Evolutionary conservation across 2,797 vertebrate genomes (phyloP), one percentile per base, ranked within the genome.

Genomic region (Chanos chanos): DNA sequence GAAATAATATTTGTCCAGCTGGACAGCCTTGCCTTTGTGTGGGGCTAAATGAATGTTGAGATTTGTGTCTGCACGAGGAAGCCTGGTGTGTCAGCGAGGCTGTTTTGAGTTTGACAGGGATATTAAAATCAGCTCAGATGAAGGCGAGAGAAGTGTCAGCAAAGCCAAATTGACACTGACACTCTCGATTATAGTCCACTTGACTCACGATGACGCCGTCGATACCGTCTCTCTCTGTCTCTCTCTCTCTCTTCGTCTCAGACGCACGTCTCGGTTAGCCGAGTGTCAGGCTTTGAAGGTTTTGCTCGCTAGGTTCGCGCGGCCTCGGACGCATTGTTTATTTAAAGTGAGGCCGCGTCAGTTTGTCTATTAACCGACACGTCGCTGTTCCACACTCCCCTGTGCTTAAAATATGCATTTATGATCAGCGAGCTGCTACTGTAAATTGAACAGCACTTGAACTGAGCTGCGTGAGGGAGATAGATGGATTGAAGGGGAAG

Each of bases 1-100:
- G 87, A 94, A 94, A 94, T 94, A 96, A 95, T 96, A 95, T 97
- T 98, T 97, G 94, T 97, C 93, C 94, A 93, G 90, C 89, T 55
- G 93, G 94, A 97, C 92, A 94, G 92, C 92, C 89, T 93, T 66
- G 91, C 92, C 91, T 95, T 93, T 92, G 93, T 94, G 91, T 86
- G 85, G n/a, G 77, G 76, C 86, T 95, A 96, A 99, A 98, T 98
- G 91, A 93, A 96, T 94, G 92, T 93, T 95, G 94, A 96, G 94
- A 92, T 94, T 94, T 92, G 92, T 94, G 93, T 96, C 92, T 93
- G 83, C 77, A 85, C 61, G 77, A 79, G 86, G 87, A 90, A 91
- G 90, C 85, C 88, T 83, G 87, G 86, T 88, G 83, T 94, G 93
- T 95, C 93, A 91, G 84, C 81, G 89, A 94, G 86, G 89, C 89